phyloP scores from a whole-genome alignment of 2,888 invertebrate genomes.

The Eristalinus aeneus region DNA sequence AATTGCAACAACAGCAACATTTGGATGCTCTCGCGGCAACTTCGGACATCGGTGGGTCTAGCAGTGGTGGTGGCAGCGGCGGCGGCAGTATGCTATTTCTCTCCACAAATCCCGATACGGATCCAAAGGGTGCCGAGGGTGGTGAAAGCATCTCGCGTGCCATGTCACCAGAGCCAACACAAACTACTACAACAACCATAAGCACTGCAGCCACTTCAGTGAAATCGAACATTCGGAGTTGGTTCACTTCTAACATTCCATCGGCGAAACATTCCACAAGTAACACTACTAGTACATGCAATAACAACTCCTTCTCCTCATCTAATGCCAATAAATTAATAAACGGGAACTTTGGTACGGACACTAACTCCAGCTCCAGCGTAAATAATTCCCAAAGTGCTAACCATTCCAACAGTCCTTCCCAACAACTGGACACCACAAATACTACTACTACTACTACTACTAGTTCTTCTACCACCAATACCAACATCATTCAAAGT shows the following conservation, averaged over 20 bases:
- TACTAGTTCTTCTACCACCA: constrained; percentile 76
- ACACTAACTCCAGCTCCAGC: constrained; percentile 75
- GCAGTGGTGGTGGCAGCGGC: constrained; percentile 24
- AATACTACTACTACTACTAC: constrained; percentile 73
- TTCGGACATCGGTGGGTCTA: constrained; percentile 65
- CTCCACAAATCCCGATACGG: constrained; percentile 54
- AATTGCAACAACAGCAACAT: constrained; percentile 46
- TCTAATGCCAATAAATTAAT: constrained; percentile 66
- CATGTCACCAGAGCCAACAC: constrained; percentile 70
- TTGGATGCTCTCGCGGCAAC: constrained; percentile 59
- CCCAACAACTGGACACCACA: constrained; percentile 64
- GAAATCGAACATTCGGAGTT: constrained; percentile 76
- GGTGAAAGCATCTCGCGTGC: constrained; percentile 61
- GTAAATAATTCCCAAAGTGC: constrained; percentile 70
- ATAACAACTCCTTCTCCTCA: constrained; percentile 66
- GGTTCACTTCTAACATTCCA: constrained; percentile 76
- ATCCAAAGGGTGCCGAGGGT: constrained; percentile 54
- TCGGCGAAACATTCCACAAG: constrained; percentile 68
- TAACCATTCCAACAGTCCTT: constrained; percentile 69
- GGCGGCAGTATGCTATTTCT: constrained; percentile 58
- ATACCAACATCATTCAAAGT: constrained; percentile 76
- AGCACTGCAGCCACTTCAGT: constrained; percentile 71
- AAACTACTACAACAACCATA: constrained; percentile 53
- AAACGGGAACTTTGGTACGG: constrained; percentile 77
- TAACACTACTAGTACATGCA: constrained; percentile 71